Evolutionary conservation across 2,888 invertebrate genomes (phyloP), one percentile per base, ranked within the genome.

Genomic region (Napeogenes sylphis): DNA sequence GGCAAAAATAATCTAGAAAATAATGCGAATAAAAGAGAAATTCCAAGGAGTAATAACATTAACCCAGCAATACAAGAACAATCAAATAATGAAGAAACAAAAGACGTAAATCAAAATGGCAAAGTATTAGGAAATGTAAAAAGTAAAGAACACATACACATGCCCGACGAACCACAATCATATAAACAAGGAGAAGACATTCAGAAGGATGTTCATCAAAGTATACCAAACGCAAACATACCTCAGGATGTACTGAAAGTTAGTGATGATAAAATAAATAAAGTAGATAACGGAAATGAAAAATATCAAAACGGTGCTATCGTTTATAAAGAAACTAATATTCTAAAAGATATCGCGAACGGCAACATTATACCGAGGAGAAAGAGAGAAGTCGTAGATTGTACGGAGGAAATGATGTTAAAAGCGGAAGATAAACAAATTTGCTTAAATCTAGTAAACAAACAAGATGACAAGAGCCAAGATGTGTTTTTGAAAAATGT

Each of bases 111-210:
- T 47, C 58, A 56, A 13, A 63, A 57, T 56, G 65, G 47, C 32
- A 56, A 59, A 57, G 33, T 55, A 33, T 54, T 64, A 42, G 58
- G 53, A 45, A 62, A 68, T 47, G 65, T 58, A 13, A 56, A 54
- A 45, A 42, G n/a, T 13, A 71, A 75, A 59, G 65, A 60, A 53
- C 87, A 89, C 72, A 76, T 72, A 1, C 87, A 89, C 63, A 77
- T 81, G 2, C 77, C 77, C 0, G 89, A 87, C 58, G 89, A 87
- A 74, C 87, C 88, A 1, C 79, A 85, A 66, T 89, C 87, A 0
- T 87, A 89, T 55, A 83, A 82, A 73, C 70, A 75, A 75, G 87
- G 87, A 0, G 87, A 89, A 75, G 85, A 85, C 63, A 61, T 65
- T 38, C 76, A 81, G 65, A 74, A 70, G 69, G 74, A 63, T 21